Base-by-base conservation (phyloP, 2,888 invertebrate genomes). In the Campopleginae sp. region DNA sequence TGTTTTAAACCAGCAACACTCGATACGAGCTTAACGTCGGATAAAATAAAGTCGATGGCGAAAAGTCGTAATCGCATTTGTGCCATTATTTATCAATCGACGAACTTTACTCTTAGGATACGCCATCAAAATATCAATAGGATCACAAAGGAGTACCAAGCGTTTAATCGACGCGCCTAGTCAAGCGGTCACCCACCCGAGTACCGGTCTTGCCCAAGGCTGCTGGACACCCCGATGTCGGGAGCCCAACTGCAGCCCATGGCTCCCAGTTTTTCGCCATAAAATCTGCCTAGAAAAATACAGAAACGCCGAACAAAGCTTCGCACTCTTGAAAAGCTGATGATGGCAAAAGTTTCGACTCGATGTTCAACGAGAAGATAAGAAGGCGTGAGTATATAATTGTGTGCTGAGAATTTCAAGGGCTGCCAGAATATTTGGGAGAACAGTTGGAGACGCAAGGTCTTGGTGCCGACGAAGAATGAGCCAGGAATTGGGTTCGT, bases 401-500 rank as follows among this genome's bases (percentile, higher is more conserved):
- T 51, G 48, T 23, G 14, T 65, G 33, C 33, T 23, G 61, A 61
- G 61, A 38, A 27, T 63, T 71, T 71, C 4, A 48, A 71, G n/a
- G 23, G 71, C 48, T 66, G 48, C 27, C 51, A 54, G 1, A 80
- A 44, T 14, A 74, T 74, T 72, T 54, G 65, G 72, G 54, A 6
- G 19, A 80, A 51, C 51, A 7, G 61, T 65, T 23, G 44, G 4
- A 63, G 51, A 14, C 42, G 27, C 51, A 2, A 38, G 8, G 23
- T 4, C 42, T 63, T 54, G 44, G 48, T 65, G 65, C 65, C 2
- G 54, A 66, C 66, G 80, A 80, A 74, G 80, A 80, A 72, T 80
- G 65, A 80, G 72, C 48, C n/a, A 51, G 72, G 12, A 78, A 72
- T 80, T 72, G 72, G 63, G 27, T 80, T 51, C 23, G 63, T 42